These are phyloP conservation scores for Menidia menidia DNA, from an alignment of 2,797 vertebrate genomes.

Conservation along the genomic window DNA sequence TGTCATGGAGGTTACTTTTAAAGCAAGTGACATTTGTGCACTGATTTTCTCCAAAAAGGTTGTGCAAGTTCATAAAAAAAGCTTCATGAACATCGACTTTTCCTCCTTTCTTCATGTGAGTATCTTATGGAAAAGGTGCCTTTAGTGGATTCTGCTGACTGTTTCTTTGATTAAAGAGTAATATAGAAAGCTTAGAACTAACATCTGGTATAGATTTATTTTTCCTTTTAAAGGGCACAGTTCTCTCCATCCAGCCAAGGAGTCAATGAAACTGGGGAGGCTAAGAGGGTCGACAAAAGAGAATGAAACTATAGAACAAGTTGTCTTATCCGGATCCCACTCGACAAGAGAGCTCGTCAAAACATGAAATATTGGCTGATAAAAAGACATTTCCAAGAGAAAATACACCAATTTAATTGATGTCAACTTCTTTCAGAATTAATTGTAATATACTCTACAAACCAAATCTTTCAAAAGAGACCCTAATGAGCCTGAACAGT, in stretches of 20 bases:
- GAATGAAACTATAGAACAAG: conserved; percentile 7
- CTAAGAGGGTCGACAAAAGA: conserved; percentile 2
- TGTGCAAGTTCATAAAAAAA: conserved; percentile 30
- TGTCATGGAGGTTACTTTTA: conserved; percentile 3
- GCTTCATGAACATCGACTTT: conserved; percentile 21
- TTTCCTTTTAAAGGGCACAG: conserved; percentile 31
- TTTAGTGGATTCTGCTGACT: conserved; percentile 31
- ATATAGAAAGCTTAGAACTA: conserved; percentile 32
- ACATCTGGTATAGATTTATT: conserved; percentile 36
- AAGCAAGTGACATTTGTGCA: conserved; percentile 38
- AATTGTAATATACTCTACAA: neutral
- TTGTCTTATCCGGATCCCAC: too few relatives aligned
- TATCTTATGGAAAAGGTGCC: conserved; percentile 28
- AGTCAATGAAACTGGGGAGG: conserved; percentile 12
- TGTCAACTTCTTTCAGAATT: too few relatives aligned
- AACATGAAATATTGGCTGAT: neutral
- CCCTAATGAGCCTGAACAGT: neutral
- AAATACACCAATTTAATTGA: too few relatives aligned
- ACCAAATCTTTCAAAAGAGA: neutral
- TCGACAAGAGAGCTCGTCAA: neutral
- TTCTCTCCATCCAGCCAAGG: conserved; percentile 18
- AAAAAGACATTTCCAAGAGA: too few relatives aligned
- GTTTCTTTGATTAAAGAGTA: conserved; percentile 37
- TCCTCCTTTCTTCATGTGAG: conserved; percentile 19
- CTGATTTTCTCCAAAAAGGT: conserved; percentile 6